A percentile compares a stretch with the other conserved stretches of the same genome.
Conservation (phyloP, 2,888 invertebrate genomes). For the Apoderus coryli region DNA sequence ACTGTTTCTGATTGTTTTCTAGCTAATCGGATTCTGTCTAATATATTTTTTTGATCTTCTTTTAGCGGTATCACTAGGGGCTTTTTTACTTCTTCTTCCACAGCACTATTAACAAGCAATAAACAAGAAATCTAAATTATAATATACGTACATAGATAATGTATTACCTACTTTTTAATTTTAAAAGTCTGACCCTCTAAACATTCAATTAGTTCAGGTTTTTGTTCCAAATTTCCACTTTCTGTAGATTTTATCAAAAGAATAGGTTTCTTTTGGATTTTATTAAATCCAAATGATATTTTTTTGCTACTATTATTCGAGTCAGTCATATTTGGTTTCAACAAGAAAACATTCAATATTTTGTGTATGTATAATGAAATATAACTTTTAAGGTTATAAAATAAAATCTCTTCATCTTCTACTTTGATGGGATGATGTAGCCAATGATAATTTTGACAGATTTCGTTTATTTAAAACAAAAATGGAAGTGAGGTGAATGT, state of each 20-base stretch:
- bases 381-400: too few species aligned
- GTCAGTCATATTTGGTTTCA: too few species aligned
- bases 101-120: conserved; percentile 41
- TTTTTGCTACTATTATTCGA: too few species aligned
- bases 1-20: conserved; percentile 26
- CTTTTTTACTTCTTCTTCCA: conserved; percentile 34
- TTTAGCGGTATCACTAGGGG: conserved; percentile 55
- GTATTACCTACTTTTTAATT: conserved; percentile 50
- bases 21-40: conserved; percentile 39
- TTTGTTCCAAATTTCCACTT: conserved; percentile 41
- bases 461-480: too few species aligned
- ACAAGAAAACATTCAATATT: too few species aligned
- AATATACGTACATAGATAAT: conserved; percentile 1
- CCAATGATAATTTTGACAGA: too few species aligned
- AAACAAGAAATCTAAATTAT: conserved; percentile 8
- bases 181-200: conserved; percentile 64
- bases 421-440: too few species aligned
- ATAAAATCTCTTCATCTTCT: too few species aligned
- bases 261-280: conserved; percentile 42
- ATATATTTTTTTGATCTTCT: conserved; percentile 34
- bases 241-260: conserved; percentile 31
- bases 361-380: too few species aligned
- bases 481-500: too few species aligned
- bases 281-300: conserved; percentile 68
- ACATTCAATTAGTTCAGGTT: conserved; percentile 58